Evolutionary conservation across 2,797 vertebrate species (phyloP).

Genomic region (Myotis findleyi): DNA sequence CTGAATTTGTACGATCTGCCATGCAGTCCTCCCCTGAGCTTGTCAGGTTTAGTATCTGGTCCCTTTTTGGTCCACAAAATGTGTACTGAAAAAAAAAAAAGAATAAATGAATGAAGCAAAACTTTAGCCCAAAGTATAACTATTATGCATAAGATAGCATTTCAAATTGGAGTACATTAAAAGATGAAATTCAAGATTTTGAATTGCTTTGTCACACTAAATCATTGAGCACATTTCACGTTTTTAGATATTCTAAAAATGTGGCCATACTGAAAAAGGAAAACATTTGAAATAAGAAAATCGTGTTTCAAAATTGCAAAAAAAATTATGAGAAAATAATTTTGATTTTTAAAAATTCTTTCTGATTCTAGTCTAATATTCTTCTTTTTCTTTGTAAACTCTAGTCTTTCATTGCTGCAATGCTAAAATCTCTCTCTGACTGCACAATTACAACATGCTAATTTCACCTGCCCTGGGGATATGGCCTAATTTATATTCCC

Average conservation of each 20-base stretch:
- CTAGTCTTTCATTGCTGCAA: background rate
- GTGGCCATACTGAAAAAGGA: background rate
- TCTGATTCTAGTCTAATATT: slow-evolving; percentile 5
- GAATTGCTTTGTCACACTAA: background rate
- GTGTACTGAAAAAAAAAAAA: background rate
- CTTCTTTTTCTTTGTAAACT: slow-evolving; percentile 1
- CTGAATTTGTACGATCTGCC: background rate
- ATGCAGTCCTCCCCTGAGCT: background rate
- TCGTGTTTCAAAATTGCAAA: background rate
- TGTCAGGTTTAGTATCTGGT: background rate
- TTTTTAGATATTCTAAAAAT: slow-evolving; percentile 22
- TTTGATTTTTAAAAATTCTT: slow-evolving; percentile 38
- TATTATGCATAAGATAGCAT: background rate
- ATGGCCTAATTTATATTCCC: slow-evolving; percentile 55
- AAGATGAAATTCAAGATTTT: slow-evolving; percentile 19
- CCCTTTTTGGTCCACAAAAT: background rate
- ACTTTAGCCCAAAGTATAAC: background rate
- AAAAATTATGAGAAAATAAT: background rate
- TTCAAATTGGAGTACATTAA: background rate
- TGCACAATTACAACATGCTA: slow-evolving; percentile 36
- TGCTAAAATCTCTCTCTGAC: slow-evolving; percentile 15
- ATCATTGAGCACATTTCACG: slow-evolving; percentile 30
- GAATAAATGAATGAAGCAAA: background rate
- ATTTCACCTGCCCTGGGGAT: slow-evolving; percentile 53
- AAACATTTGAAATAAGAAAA: slow-evolving; percentile 50